These are phyloP conservation scores for Chunga burmeisteri DNA, from an alignment of 2,113 vertebrate species.

Conservation along the genomic window DNA sequence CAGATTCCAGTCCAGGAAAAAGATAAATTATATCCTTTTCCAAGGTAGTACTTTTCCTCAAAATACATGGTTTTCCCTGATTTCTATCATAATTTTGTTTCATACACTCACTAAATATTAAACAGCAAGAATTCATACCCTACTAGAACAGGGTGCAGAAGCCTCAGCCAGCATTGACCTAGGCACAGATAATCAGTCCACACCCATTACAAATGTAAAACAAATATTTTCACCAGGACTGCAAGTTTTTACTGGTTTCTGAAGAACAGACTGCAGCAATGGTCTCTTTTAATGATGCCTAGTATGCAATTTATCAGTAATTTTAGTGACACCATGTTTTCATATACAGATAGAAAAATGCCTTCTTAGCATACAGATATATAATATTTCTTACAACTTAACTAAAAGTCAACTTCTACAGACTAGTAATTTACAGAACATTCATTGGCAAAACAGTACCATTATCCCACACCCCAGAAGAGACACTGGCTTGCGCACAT, in stretches of 20 bases:
- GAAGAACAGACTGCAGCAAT: background rate
- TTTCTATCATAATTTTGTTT: background rate
- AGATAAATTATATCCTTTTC: background rate
- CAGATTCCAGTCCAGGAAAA: background rate
- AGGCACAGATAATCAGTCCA: background rate
- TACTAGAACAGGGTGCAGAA: background rate
- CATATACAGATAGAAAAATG: background rate
- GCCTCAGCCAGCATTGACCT: background rate
- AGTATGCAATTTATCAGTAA: background rate
- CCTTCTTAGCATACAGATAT: background rate
- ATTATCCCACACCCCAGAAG: background rate
- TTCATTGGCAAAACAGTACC: background rate
- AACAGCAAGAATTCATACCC: background rate
- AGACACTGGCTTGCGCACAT: background rate
- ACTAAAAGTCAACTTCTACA: background rate
- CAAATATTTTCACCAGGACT: background rate
- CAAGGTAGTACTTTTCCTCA: background rate
- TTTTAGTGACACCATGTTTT: background rate
- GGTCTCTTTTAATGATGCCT: background rate
- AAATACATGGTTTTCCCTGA: background rate
- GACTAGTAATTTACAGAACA: background rate
- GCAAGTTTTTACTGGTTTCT: background rate
- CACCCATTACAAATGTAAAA: background rate
- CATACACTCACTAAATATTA: background rate
- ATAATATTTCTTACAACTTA: background rate